Evolutionary conservation across 2,888 invertebrate genomes (phyloP), one percentile per base, ranked within the genome.

Genomic region (Cheilosia vernalis): DNA sequence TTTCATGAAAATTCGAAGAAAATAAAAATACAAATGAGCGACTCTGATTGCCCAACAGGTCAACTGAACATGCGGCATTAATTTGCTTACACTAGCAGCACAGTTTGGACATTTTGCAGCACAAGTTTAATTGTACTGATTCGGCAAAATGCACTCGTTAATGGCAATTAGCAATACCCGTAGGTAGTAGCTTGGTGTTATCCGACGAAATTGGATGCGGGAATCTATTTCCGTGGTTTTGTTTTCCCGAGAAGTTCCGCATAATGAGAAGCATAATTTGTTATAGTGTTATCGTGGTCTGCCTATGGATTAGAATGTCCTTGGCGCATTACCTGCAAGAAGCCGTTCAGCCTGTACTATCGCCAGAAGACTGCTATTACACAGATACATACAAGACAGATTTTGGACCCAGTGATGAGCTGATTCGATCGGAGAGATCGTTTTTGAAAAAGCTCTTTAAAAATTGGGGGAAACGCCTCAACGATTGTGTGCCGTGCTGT

Each of bases 381-480:
- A 67, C 87, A 13, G 90, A 90, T 70, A 66, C 87, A 1, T 90
- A 90, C 10, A 84, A 80, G n/a, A 55, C 87, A 3, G 56, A 76
- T 19, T 89, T 89, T 64, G 88, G 87, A 1, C 87, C 88, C 24
- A 88, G 86, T 10, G 88, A 87, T 0, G 85, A 89, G 17, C 58
- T 89, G 17, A 88, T 67, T 37, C 89, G 90, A 10, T 87, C 88
- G 4, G 88, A 89, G 70, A 89, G 90, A 0, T 89, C 88, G 15
- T 84, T 90, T 4, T 53, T 88, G 4, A 90, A 90, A 56, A 85
- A 85, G 10, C 61, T 87, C 13, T 82, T 87, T 15, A 87, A 87
- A 60, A 72, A 78, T 1, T 81, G 76, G 56, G 72, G 79, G 0
- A 72, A 72, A 42, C 55, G 56, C 47, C 19, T 40, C 0, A 53